Base-by-base conservation (phyloP, 2,888 invertebrate genomes). In the Petrophora chlorosata region DNA sequence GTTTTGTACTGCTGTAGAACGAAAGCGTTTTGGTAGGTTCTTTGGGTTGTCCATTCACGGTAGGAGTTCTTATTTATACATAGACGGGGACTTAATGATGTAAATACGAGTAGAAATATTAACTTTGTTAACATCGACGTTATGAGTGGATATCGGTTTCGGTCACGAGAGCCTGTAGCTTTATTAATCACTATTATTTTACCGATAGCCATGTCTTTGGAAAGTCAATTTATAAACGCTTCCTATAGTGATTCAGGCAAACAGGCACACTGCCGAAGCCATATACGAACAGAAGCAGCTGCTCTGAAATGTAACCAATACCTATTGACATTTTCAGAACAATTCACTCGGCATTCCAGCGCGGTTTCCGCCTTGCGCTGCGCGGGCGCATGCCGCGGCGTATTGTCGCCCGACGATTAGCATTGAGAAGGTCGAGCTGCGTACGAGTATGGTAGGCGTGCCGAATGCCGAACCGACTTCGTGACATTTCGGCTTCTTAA, bases 371-470 rank as follows among this genome's bases (percentile, higher is more conserved):
- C 48, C 53, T 51, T 47, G 48, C 5, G 43, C 32, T 64, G 70
- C 62, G 65, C 65, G 34, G 46, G 66, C 64, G 49, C 52, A 56
- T 61, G 36, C 34, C 36, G 14, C 30, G 15, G 29, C 22, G 29
- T 44, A 44, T 44, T 46, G 51, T 46, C 40, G 45, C 28, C 14
- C 39, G 5, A 59, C 70, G 73, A 79, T 79, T 80, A 82, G 80
- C 85, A 85, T 84, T 84, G 85, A 84, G 85, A 85, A 85, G 85
- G 85, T 77, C 84, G 82, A 43, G 53, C 59, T 67, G 63, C 69
- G n/a, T n/a, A n/a, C 67, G 76, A 73, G 77, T 74, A 70, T 73
- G 70, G 73, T 68, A 65, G 77, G 76, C 73, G 76, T 61, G 77
- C 70, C 67, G 77, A 75, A 81, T 79, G 70, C 66, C 61, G 66